Conservation (phyloP, 2,113 vertebrate genomes). For the Eudyptes chrysolophus region DNA sequence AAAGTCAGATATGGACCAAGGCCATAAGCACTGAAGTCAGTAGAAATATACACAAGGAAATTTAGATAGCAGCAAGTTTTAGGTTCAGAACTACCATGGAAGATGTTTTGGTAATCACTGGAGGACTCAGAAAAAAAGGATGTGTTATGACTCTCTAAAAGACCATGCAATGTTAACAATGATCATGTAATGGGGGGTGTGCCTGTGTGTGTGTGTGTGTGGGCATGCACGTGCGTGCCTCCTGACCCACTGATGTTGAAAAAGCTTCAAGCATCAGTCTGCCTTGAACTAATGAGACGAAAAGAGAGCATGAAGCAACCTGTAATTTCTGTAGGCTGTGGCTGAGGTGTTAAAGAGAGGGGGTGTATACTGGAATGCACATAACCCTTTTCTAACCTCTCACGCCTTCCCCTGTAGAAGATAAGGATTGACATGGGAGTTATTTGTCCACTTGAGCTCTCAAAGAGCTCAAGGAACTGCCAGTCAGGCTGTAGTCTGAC, state of each 20-base stretch:
- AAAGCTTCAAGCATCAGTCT: neutral
- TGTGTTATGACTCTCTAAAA: neutral
- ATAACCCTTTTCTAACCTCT: conserved; percentile 40
- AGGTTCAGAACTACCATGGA: neutral
- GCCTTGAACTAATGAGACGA: neutral
- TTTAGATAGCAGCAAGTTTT: neutral
- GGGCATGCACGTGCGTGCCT: neutral
- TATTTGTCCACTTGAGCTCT: conserved; percentile 16
- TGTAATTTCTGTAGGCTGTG: conserved; percentile 22
- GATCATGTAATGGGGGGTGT: neutral
- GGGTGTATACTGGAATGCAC: conserved; percentile 26
- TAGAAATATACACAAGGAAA: neutral
- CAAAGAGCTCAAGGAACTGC: neutral
- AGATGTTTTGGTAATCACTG: neutral
- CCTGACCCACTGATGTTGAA: neutral
- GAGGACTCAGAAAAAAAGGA: neutral
- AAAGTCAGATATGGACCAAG: neutral
- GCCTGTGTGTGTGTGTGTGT: neutral
- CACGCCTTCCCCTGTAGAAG: neutral
- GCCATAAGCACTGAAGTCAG: neutral
- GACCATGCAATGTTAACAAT: accelerated
- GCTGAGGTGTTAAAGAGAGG: conserved; percentile 1
- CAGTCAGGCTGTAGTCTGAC: neutral
- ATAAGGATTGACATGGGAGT: conserved; percentile 17
- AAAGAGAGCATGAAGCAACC: conserved; percentile 16